Percentiles rank a stretch among this genome's conserved stretches.
phyloP scores from a whole-genome alignment of 2,113 vertebrate species.

The Macquaria australasica region DNA sequence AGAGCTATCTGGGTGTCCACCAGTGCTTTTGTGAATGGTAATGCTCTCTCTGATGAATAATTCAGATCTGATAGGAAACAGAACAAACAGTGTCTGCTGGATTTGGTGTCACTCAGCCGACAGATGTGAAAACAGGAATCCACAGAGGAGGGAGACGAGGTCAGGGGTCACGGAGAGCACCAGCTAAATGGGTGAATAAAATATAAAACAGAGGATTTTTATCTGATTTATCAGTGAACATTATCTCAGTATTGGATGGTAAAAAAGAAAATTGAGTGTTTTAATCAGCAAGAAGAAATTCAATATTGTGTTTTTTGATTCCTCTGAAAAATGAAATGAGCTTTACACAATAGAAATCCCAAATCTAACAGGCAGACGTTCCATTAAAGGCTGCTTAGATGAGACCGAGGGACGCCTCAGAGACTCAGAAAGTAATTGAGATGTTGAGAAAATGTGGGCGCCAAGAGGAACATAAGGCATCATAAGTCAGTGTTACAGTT shows the following conservation, averaged over 20 bases:
- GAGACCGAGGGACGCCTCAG: background rate
- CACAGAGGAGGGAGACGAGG: background rate
- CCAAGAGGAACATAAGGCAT: constrained; percentile 23
- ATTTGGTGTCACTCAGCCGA: constrained; percentile 34
- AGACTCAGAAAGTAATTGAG: background rate
- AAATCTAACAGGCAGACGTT: background rate
- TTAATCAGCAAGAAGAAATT: background rate
- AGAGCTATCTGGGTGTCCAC: constrained; percentile 16
- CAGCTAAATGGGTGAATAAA: background rate
- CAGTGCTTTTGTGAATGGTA: constrained; percentile 21
- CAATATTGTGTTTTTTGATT: background rate
- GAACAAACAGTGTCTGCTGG: constrained; percentile 38
- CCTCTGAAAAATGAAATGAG: background rate
- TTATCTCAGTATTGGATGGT: background rate
- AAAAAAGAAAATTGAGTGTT: background rate
- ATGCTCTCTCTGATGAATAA: constrained; percentile 61
- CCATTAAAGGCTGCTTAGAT: constrained; percentile 11
- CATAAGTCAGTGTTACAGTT: background rate
- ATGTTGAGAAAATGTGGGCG: background rate
- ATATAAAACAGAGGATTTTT: background rate
- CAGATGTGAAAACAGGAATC: constrained; percentile 37
- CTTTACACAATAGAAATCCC: background rate
- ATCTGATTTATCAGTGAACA: background rate
- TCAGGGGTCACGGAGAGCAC: constrained; percentile 22
- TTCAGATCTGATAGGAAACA: constrained; percentile 47